Percentiles rank a stretch among this genome's conserved stretches.
Evolutionary conservation across 2,888 invertebrate species (phyloP).

Genomic region (Drosophila paracracens): DNA sequence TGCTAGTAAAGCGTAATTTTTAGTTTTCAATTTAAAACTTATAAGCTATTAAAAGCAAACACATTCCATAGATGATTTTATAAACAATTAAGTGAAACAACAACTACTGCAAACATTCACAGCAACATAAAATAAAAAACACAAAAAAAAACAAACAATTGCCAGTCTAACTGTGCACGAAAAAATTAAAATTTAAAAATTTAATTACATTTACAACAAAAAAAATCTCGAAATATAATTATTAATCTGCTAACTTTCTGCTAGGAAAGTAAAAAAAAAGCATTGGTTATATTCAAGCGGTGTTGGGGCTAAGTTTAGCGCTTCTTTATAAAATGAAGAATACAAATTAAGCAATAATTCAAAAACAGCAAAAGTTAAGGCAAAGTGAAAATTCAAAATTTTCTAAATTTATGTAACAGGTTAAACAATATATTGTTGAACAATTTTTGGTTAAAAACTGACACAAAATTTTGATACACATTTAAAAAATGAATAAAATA

Average conservation of each 20-base stretch:
- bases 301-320: constrained; percentile 75
- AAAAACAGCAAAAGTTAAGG: constrained; percentile 35
- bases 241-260: constrained; percentile 52
- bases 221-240: constrained; percentile 72
- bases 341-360: constrained; percentile 43
- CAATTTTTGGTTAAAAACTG: constrained; percentile 69
- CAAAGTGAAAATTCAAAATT: constrained; percentile 69
- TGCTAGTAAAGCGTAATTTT: constrained; percentile 60
- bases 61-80: constrained; percentile 75
- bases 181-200: constrained; percentile 23
- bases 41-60: constrained; percentile 22
- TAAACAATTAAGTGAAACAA: constrained; percentile 57
- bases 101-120: constrained; percentile 68
- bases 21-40: constrained; percentile 43
- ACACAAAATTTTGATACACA: constrained; percentile 44
- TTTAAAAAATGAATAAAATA: constrained; percentile 29
- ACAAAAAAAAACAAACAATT: constrained; percentile 30
- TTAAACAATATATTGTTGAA: constrained; percentile 69
- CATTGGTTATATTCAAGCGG: constrained; percentile 70
- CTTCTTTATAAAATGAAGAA: constrained; percentile 77
- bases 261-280: constrained; percentile 37
- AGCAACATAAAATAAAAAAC: constrained; percentile 41
- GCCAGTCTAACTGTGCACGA: constrained; percentile 70
- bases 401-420: constrained; percentile 40
- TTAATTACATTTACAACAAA: constrained; percentile 24